Conservation (phyloP, 2,888 invertebrate species). For the Aspidiotus rigidus region DNA sequence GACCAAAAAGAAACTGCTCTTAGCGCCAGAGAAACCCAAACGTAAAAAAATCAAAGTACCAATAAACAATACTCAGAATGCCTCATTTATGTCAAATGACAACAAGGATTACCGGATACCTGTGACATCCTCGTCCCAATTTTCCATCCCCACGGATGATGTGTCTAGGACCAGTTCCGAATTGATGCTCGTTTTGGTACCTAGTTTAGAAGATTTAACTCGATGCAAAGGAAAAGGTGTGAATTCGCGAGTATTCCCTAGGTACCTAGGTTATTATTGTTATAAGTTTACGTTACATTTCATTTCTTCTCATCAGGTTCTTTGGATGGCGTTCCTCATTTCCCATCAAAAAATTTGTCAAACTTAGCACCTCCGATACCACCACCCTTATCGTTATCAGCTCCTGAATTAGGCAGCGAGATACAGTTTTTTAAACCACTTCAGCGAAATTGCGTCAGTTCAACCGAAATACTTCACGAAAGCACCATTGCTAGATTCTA, state of each 20-base stretch:
- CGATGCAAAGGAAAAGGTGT: constrained; percentile 12
- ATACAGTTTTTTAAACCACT: constrained; percentile 50
- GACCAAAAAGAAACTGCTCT: constrained; percentile 16
- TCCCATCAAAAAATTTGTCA: constrained; percentile 10
- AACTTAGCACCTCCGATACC: constrained; percentile 43
- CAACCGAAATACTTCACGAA: constrained; percentile 72
- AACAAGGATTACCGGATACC: background rate
- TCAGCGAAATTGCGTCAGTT: constrained; percentile 66
- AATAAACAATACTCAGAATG: background rate
- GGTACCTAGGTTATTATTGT: no score
- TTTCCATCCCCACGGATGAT: constrained; percentile 30
- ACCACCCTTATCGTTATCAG: constrained; percentile 71
- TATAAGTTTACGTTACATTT: background rate
- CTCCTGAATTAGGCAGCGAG: constrained; percentile 61
- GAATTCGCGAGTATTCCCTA: background rate
- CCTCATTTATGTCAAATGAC: background rate
- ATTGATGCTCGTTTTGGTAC: constrained; percentile 63
- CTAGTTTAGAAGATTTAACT: constrained; percentile 35
- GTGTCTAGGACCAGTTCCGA: constrained; percentile 56
- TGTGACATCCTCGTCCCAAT: constrained; percentile 14
- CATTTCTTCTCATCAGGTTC: constrained; percentile 11
- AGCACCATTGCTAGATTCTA: constrained; percentile 73
- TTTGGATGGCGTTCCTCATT: background rate
- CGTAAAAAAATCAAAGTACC: constrained; percentile 14
- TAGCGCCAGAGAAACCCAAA: constrained; percentile 23